Base-by-base conservation (phyloP, 2,888 invertebrate species). In the Psylliodes chrysocephalus region DNA sequence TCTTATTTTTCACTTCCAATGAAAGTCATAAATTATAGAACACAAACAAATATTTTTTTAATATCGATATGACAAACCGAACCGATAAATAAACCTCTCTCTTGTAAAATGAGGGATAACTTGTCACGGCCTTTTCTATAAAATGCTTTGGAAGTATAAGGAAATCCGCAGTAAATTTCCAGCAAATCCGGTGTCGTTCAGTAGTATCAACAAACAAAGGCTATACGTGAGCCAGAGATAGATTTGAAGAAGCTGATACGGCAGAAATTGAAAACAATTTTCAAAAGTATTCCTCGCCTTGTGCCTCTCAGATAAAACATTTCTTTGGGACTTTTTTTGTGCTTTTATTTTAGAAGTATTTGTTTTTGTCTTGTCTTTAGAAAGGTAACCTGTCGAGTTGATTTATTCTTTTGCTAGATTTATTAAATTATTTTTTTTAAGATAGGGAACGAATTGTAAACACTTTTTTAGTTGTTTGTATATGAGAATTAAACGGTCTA, bases 161-260 rank as follows among this genome's bases (percentile, higher is more conserved):
- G 25, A 54, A 65, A 59, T 59, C 38, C 56, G 47, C 54, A 47
- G 54, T 54, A 54, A 59, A 65, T 65, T 53, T 65, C 40, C 63
- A 52, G 19, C 4, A 22, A 51, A 63, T 60, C 55, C 51, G 52
- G 49, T 51, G 56, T 66, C 60, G 56, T 61, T 63, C 33, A 12
- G 35, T 14, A 40, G 47, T 44, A 64, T 46, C 56, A 63, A 64
- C 64, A 47, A 64, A 64, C 59, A 64, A 67, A 62, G 51, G 55
- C 52, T 55, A n/a, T n/a, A 51, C 44, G 46, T 49, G 57, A 52
- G 49, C 47, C 14, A 25, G 46, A 38, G 57, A 61, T 33, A 46
- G 44, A 60, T 46, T 44, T 19, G 19, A 18, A 61, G 47, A 44
- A 42, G 61, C 57, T 64, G 64, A 59, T 61, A 44, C 19, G 25